phyloP scores from a whole-genome alignment of 2,888 invertebrate genomes.

The Cataglyphis altisquamis region DNA sequence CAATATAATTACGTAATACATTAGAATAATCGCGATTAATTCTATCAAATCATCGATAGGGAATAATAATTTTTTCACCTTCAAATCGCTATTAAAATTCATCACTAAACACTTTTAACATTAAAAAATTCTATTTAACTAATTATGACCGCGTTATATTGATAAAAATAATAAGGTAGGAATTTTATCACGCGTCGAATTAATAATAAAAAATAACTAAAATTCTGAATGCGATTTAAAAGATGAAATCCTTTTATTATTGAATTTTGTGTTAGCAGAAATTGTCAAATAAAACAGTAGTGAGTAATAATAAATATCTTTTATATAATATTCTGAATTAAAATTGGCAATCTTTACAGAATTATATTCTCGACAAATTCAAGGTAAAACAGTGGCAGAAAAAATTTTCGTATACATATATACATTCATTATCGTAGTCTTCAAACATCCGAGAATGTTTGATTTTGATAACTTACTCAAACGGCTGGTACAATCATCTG shows the following conservation, averaged over 20 bases:
- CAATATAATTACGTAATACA: slow-evolving; percentile 5
- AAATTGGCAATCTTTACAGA: not conserved
- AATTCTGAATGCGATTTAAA: not conserved
- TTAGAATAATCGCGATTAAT: not conserved
- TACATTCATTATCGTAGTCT: slow-evolving; percentile 54
- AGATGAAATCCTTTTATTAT: not conserved
- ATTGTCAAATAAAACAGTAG: not conserved
- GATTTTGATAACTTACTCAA: slow-evolving; percentile 72
- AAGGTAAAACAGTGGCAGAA: not conserved
- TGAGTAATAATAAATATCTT: not conserved
- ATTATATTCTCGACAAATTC: not conserved
- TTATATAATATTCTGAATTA: not conserved
- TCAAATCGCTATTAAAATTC: not conserved
- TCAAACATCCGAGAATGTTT: slow-evolving; percentile 63
- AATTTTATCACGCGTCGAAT: not conserved
- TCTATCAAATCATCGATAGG: not conserved
- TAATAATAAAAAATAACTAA: not conserved
- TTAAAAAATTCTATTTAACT: not conserved
- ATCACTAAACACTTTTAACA: not conserved
- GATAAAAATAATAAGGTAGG: not conserved
- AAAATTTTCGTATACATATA: slow-evolving; percentile 18
- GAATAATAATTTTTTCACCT: not conserved
- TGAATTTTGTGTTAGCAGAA: not conserved
- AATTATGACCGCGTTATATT: not conserved
- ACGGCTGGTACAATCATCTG: slow-evolving; percentile 38